Evolutionary conservation across 2,888 invertebrate genomes (phyloP).

Genomic region (Muscina levida): DNA sequence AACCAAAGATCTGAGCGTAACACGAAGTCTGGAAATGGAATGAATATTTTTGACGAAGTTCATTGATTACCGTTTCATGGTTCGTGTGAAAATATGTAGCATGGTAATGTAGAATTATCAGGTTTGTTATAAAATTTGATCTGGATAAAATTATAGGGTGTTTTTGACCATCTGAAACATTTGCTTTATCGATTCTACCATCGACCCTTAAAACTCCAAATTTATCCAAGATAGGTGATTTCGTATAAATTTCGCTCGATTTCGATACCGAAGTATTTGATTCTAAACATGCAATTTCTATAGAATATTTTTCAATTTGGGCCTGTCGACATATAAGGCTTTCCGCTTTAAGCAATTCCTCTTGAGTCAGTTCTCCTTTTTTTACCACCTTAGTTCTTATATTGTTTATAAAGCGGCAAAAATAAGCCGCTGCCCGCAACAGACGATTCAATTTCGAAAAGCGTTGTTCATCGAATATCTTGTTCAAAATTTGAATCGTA

Average conservation of each 20-base stretch:
- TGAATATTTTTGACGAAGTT: conserved; percentile 35
- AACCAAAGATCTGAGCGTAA: conserved; percentile 40
- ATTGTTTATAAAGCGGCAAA: conserved; percentile 48
- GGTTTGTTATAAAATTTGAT: conserved; percentile 12
- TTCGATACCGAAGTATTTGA: neutral
- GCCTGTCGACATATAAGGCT: conserved; percentile 45
- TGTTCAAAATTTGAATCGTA: neutral
- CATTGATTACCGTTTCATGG: conserved; percentile 41
- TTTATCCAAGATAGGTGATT: conserved; percentile 24
- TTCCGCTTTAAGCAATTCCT: conserved; percentile 44
- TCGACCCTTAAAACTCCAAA: conserved; percentile 28
- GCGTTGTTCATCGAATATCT: conserved; percentile 4
- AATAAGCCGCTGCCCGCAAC: conserved; percentile 31
- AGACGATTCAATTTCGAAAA: conserved; percentile 54
- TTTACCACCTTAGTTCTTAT: neutral
- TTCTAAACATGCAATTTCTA: conserved; percentile 39
- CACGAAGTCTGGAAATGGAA: conserved; percentile 43
- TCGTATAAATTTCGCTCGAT: conserved; percentile 31
- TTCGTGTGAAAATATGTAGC: conserved; percentile 26
- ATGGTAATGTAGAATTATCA: conserved; percentile 20
- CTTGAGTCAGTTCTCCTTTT: conserved; percentile 44
- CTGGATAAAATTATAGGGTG: conserved; percentile 52
- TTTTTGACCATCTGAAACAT: conserved; percentile 16
- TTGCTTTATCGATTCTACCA: conserved; percentile 48
- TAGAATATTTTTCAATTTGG: conserved; percentile 41